A percentile compares a stretch with the other conserved stretches of the same genome.
These are phyloP conservation scores for Galerucella calmariensis DNA, from an alignment of 2,888 invertebrate genomes.

Conservation along the genomic window DNA sequence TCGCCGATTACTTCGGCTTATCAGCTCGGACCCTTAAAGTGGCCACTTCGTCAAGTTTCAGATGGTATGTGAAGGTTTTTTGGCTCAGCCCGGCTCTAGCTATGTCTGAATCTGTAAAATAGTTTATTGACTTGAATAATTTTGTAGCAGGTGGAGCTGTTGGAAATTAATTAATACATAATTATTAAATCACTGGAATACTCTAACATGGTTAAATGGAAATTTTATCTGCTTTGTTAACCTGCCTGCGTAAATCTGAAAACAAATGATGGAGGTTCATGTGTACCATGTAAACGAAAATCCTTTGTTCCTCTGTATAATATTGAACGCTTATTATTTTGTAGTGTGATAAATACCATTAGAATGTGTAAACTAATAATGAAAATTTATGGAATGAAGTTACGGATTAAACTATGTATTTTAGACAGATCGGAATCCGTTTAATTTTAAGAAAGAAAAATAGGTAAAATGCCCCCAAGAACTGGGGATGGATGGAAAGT, in stretches of 20 bases:
- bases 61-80: too few species aligned
- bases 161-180: slow-evolving; percentile 14
- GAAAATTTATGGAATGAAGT: neutral
- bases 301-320: slow-evolving; percentile 13
- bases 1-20: too few species aligned
- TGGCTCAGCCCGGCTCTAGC: neutral
- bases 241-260: slow-evolving; percentile 6
- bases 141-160: neutral
- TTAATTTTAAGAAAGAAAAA: too few species aligned
- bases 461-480: too few species aligned
- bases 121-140: slow-evolving; percentile 17
- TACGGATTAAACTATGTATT: neutral
- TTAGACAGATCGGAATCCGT: too few species aligned
- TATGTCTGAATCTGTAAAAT: neutral
- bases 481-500: too few species aligned
- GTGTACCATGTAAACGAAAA: slow-evolving; percentile 3
- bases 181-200: slow-evolving; percentile 20
- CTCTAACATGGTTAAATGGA: slow-evolving; percentile 5
- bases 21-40: too few species aligned
- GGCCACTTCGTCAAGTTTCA: too few species aligned
- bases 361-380: neutral
- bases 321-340: slow-evolving; percentile 1
- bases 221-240: slow-evolving; percentile 15
- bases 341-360: neutral
- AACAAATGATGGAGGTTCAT: slow-evolving; percentile 18